Evolutionary conservation across 2,113 vertebrate species (phyloP).

Genomic region (Zingel zingel): DNA sequence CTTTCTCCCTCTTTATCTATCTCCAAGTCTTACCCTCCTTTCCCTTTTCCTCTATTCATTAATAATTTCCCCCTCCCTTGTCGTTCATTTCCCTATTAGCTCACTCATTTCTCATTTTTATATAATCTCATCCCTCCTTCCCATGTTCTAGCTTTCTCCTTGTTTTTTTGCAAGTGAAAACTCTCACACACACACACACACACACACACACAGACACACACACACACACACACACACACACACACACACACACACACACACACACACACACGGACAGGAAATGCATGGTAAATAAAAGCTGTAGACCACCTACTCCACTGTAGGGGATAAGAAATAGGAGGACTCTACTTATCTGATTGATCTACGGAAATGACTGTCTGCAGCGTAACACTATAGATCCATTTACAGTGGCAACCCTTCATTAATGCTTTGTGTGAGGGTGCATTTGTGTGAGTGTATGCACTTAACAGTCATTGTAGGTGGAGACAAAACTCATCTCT

Average conservation of each 20-base stretch:
- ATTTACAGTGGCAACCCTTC: conserved; percentile 70
- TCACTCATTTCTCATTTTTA: conserved; percentile 38
- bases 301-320: conserved; percentile 51
- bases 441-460: conserved; percentile 9
- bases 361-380: conserved; percentile 65
- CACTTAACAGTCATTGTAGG: conserved; percentile 64
- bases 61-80: conserved; percentile 24
- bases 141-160: not conserved
- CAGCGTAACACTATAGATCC: conserved; percentile 47
- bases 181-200: not conserved
- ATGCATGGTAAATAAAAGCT: conserved; percentile 27
- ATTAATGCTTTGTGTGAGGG: conserved; percentile 63
- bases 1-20: conserved; percentile 37
- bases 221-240: conserved; percentile 9
- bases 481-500: conserved; percentile 66
- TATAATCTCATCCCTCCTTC: conserved; percentile 8
- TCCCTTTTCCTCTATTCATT: conserved; percentile 40
- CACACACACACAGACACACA: not conserved
- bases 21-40: conserved; percentile 14
- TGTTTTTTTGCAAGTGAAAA: conserved; percentile 10
- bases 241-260: conserved; percentile 7
- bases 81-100: conserved; percentile 6
- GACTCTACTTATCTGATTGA: conserved; percentile 53
- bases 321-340: conserved; percentile 31
- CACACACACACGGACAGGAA: not conserved